phyloP scores from a whole-genome alignment of 1,140 invertebrate genomes.

The Panulirus ornatus region DNA sequence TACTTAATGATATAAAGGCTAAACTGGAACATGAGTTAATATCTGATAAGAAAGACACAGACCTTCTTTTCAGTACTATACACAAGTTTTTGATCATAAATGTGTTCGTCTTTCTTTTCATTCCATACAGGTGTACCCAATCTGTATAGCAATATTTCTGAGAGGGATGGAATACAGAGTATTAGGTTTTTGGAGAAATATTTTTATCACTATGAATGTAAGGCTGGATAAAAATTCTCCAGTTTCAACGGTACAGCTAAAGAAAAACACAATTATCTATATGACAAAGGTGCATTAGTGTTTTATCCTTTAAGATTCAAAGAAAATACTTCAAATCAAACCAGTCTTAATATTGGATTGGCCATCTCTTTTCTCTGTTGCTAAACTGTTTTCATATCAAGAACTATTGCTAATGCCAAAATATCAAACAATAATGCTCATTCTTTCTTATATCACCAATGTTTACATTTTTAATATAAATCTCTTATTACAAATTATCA shows the following conservation, averaged over 20 bases:
- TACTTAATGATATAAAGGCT: too few relatives aligned
- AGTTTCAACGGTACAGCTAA: too few relatives aligned
- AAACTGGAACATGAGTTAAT: too few relatives aligned
- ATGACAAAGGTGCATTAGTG: too few relatives aligned
- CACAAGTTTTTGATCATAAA: neutral
- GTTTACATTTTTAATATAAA: constrained; percentile 13
- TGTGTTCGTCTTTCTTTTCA: neutral
- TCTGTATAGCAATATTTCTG: neutral
- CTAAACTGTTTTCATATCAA: neutral
- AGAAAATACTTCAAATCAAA: neutral
- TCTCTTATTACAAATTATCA: constrained; percentile 41
- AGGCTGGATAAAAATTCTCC: neutral
- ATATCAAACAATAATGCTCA: neutral
- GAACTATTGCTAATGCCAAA: neutral
- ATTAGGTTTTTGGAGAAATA: neutral
- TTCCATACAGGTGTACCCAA: neutral
- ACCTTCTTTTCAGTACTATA: neutral
- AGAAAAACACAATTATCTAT: too few relatives aligned
- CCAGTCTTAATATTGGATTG: neutral
- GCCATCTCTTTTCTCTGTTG: neutral
- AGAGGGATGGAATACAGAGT: neutral
- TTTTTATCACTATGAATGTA: neutral
- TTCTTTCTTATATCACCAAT: neutral
- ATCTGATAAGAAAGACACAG: too few relatives aligned
- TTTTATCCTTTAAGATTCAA: neutral